These are phyloP conservation scores for Carduelis carduelis DNA, from an alignment of 2,797 vertebrate species.

Conservation along the genomic window DNA sequence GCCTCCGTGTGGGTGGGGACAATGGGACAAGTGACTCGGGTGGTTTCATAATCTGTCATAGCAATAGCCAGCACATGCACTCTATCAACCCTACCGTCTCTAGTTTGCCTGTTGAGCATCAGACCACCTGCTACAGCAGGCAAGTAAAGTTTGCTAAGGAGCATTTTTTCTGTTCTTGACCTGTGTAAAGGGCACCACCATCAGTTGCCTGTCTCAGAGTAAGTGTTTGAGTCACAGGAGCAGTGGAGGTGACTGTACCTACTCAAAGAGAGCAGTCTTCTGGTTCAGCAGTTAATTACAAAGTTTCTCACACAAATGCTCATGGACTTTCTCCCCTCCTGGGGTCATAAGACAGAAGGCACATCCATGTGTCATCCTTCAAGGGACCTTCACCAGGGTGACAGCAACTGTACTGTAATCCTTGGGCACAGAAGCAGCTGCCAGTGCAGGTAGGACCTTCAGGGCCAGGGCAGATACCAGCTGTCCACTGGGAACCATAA, in stretches of 20 bases:
- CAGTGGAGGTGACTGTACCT: neutral
- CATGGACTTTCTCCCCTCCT: neutral
- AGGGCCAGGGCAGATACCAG: neutral
- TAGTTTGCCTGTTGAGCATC: neutral
- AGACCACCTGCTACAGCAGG: neutral
- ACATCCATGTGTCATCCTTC: neutral
- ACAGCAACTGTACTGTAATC: neutral
- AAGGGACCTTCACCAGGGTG: neutral
- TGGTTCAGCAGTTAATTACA: neutral
- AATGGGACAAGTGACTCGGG: neutral
- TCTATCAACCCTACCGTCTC: neutral
- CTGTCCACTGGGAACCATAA: neutral
- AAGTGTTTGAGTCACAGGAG: neutral
- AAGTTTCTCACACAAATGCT: neutral
- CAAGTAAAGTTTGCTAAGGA: neutral
- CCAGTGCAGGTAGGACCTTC: neutral
- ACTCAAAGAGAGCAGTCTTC: neutral
- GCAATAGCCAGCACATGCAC: neutral
- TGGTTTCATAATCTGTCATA: constrained; percentile 15
- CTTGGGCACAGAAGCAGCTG: neutral
- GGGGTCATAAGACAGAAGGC: neutral
- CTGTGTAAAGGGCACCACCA: neutral
- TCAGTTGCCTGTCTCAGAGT: neutral
- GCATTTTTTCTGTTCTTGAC: neutral
- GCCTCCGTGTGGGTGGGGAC: neutral